These are phyloP conservation scores for Rhinella marina DNA, from an alignment of 2,797 vertebrate species.

Conservation along the genomic window DNA sequence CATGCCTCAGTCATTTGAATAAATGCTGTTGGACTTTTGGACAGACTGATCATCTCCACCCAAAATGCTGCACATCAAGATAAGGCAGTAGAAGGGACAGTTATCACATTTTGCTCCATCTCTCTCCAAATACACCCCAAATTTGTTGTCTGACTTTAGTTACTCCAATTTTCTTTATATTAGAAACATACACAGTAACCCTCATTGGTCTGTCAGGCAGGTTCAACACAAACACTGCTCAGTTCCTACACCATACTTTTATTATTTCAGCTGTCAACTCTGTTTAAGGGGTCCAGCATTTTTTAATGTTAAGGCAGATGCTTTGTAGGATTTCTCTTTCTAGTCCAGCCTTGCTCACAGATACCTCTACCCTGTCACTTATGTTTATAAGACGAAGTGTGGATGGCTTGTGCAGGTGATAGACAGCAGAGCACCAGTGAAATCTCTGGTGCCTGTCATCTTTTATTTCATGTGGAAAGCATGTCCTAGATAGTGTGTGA, in stretches of 20 bases:
- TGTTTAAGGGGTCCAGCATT: not conserved
- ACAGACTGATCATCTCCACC: too few species aligned
- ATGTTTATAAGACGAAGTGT: conserved; percentile 39
- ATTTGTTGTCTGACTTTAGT: not conserved
- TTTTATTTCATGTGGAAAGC: conserved; percentile 53
- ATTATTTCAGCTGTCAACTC: not conserved
- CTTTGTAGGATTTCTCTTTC: not conserved
- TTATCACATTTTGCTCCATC: not conserved
- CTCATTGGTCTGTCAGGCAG: not conserved
- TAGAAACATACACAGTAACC: not conserved
- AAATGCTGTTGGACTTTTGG: too few species aligned
- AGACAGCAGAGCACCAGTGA: conserved; percentile 45
- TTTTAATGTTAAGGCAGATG: not conserved
- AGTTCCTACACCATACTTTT: not conserved
- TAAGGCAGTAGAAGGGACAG: not conserved
- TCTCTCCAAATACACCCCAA: not conserved
- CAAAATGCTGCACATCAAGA: not conserved
- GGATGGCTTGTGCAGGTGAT: conserved; percentile 55
- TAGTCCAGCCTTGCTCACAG: not conserved
- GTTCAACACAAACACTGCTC: not conserved
- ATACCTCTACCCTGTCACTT: conserved; percentile 32
- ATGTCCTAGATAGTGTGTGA: conserved; percentile 50
- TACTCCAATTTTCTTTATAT: not conserved
- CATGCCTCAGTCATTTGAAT: too few species aligned
- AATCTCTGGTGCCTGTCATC: conserved; percentile 46